Evolutionary conservation across 1,140 invertebrate genomes (phyloP).

Genomic region (Rhopalosiphum maidis): DNA sequence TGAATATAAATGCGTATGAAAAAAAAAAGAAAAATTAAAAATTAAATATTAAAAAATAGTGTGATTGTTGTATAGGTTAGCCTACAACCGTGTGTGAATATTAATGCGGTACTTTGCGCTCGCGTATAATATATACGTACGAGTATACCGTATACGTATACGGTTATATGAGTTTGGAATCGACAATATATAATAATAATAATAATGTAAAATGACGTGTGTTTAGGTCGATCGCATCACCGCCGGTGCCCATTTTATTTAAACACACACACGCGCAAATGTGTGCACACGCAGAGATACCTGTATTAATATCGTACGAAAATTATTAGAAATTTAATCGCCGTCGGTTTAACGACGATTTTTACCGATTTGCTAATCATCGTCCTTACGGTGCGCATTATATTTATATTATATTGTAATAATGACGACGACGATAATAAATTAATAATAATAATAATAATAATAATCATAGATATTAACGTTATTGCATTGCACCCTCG

Average conservation of each 20-base stretch:
- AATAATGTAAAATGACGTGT: constrained; percentile 17
- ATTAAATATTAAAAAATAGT: constrained; percentile 53
- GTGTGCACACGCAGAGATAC: background rate
- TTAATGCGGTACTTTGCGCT: constrained; percentile 34
- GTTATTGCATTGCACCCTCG: background rate
- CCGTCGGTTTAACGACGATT: background rate
- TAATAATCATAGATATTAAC: background rate
- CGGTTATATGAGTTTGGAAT: constrained; percentile 38
- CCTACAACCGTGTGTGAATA: constrained; percentile 50
- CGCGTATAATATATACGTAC: constrained; percentile 8
- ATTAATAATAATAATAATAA: background rate
- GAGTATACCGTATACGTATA: background rate
- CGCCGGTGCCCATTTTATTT: background rate
- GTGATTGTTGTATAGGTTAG: constrained; percentile 46
- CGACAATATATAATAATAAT: constrained; percentile 31
- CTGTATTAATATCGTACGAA: background rate
- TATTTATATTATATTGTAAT: background rate
- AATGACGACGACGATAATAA: background rate
- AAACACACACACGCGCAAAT: background rate
- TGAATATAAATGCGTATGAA: constrained; percentile 23
- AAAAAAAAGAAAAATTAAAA: constrained; percentile 39
- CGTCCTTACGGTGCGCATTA: background rate
- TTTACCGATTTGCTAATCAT: background rate
- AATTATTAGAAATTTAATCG: constrained; percentile 32
- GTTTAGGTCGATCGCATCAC: background rate